Evolutionary conservation across 2,888 invertebrate species (phyloP).

Genomic region (Dynastes tityus): DNA sequence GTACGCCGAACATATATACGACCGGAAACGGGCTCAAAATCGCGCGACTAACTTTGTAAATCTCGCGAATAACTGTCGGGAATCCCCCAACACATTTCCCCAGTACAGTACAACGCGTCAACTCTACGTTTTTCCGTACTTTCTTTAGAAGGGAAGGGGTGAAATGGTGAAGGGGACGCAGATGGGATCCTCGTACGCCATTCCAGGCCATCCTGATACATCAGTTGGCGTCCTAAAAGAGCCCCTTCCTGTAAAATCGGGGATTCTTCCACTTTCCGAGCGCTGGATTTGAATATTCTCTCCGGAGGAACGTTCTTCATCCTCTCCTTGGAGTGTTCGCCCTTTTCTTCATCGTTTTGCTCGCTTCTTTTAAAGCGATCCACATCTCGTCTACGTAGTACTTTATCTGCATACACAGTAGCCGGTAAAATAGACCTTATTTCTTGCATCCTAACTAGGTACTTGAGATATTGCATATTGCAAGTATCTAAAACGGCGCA

Average conservation of each 20-base stretch:
- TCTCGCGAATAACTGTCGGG: conserved; percentile 52
- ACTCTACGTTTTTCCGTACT: too few relatives aligned
- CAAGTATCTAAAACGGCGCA: conserved; percentile 58
- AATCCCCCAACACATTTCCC: conserved; percentile 49
- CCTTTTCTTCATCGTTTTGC: conserved; percentile 19
- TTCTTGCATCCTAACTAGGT: conserved; percentile 52
- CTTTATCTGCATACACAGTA: conserved; percentile 51
- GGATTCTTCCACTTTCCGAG: not conserved
- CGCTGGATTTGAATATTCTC: conserved; percentile 34
- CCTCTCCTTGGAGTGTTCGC: conserved; percentile 37
- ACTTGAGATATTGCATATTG: conserved; percentile 63
- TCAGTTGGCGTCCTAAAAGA: conserved; percentile 53
- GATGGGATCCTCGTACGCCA: conserved; percentile 52
- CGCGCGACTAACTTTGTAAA: conserved; percentile 52
- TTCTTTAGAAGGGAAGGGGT: too few relatives aligned
- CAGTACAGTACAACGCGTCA: conserved; percentile 41
- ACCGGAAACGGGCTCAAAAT: not conserved
- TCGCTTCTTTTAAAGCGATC: conserved; percentile 2
- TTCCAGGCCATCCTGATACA: conserved; percentile 53
- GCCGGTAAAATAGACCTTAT: conserved; percentile 56
- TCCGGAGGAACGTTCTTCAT: conserved; percentile 46
- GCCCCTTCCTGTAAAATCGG: not conserved
- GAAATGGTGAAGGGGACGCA: conserved; percentile 49
- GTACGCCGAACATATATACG: not conserved
- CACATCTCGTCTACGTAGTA: conserved; percentile 39